A percentile compares a stretch with the other conserved stretches of the same genome.
Conservation (phyloP, 2,113 vertebrate genomes). For the Tychaedon coryphoeus region DNA sequence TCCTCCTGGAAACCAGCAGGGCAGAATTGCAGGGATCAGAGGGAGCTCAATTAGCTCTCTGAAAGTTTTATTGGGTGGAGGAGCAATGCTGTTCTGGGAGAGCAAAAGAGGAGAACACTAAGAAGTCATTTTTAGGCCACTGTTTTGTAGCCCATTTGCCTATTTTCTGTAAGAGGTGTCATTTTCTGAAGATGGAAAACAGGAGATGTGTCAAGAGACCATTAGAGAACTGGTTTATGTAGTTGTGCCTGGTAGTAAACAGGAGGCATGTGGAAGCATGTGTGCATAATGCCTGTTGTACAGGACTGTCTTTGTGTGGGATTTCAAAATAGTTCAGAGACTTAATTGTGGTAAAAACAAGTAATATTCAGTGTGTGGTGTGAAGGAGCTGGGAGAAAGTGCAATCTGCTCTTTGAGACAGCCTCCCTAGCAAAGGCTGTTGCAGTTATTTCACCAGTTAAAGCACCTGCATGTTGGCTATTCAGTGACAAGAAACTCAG, state of each 20-base stretch:
- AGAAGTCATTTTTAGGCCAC: background rate
- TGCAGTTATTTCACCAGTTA: background rate
- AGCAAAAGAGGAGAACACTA: background rate
- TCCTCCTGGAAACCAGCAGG: background rate
- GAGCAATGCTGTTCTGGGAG: background rate
- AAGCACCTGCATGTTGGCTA: background rate
- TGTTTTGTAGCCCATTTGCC: background rate
- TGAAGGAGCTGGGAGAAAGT: conserved; percentile 5
- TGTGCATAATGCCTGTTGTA: background rate
- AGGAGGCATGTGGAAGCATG: conserved; percentile 21
- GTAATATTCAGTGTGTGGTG: background rate
- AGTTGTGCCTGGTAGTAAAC: background rate
- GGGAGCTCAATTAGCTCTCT: background rate
- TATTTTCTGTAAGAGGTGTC: background rate
- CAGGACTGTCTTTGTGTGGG: background rate
- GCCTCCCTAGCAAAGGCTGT: background rate
- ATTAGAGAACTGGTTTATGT: background rate
- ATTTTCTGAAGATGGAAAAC: background rate
- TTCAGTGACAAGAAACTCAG: background rate
- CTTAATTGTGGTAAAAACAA: conserved; percentile 2
- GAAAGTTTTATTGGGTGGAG: background rate
- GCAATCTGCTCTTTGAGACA: background rate
- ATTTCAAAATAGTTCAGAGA: conserved; percentile 34
- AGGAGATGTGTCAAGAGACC: background rate
- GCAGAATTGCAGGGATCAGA: background rate